These are phyloP conservation scores for Plecturocebus donacophilus DNA, from an alignment of 2,113 vertebrate genomes.

Conservation along the genomic window DNA sequence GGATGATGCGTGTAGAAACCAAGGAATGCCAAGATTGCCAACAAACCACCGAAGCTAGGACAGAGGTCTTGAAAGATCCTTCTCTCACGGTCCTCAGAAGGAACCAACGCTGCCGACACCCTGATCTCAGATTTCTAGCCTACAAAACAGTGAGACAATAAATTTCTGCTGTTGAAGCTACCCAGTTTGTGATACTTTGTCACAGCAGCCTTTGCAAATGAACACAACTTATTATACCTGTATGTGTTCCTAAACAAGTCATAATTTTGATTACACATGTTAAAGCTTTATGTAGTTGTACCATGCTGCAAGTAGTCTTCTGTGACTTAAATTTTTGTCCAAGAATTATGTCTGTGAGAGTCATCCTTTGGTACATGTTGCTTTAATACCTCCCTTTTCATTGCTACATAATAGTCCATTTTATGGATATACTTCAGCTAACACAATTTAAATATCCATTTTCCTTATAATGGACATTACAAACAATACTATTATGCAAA, in stretches of 20 bases:
- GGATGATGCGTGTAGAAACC: background rate
- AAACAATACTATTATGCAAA: background rate
- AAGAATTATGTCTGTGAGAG: background rate
- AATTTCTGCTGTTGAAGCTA: background rate
- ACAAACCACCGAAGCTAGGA: background rate
- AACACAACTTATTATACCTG: background rate
- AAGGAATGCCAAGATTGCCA: background rate
- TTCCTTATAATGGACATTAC: background rate
- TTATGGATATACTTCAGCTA: background rate
- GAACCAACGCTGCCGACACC: no score
- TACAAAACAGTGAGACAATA: background rate
- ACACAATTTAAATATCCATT: background rate
- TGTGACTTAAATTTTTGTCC: background rate
- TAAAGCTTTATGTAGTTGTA: background rate
- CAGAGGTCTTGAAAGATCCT: background rate
- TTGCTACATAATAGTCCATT: background rate
- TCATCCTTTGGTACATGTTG: background rate
- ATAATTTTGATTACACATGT: background rate
- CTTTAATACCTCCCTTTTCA: slow-evolving; percentile 12
- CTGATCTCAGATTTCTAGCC: background rate
- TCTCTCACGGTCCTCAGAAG: background rate
- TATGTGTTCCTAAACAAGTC: background rate
- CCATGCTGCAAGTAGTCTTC: background rate
- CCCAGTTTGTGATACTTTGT: background rate
- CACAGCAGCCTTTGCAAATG: background rate